Percentiles rank a stretch among this genome's conserved stretches.
Evolutionary conservation across 2,888 invertebrate genomes (phyloP).

Genomic region (Ophonus ardosiacus): DNA sequence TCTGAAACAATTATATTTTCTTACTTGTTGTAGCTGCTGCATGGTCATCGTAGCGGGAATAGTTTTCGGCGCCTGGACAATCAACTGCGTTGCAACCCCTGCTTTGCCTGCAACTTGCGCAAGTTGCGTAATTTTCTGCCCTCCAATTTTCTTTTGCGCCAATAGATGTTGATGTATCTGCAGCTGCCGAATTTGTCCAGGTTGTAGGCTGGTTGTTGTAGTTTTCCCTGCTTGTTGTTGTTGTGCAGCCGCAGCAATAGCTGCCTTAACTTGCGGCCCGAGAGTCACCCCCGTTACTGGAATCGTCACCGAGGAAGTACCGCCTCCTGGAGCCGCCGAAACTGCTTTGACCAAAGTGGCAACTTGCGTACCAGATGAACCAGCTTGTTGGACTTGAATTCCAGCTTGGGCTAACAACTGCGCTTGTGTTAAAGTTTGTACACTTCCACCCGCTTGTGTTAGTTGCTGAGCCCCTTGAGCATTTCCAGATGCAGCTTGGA

Average conservation of each 20-base stretch:
- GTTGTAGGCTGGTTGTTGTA: conserved; percentile 75
- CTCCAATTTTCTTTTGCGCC: conserved; percentile 78
- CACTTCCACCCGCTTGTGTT: conserved; percentile 69
- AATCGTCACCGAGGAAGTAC: conserved; percentile 75
- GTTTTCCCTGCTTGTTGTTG: conserved; percentile 68
- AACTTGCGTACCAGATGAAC: conserved; percentile 77
- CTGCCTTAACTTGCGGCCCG: conserved; percentile 73
- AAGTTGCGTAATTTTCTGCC: conserved; percentile 82
- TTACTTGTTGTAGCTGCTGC: conserved; percentile 83
- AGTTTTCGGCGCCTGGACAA: conserved; percentile 83
- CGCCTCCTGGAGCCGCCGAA: conserved; percentile 71
- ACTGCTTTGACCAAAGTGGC: conserved; percentile 83
- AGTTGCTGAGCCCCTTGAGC: conserved; percentile 71
- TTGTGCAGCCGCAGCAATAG: conserved; percentile 72
- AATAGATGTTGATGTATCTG: conserved; percentile 80
- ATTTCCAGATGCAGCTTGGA: conserved; percentile 69
- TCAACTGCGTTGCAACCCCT: conserved; percentile 82
- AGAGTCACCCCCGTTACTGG: conserved; percentile 77
- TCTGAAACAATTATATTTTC: background rate
- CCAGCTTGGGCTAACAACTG: conserved; percentile 73
- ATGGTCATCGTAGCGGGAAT: conserved; percentile 84
- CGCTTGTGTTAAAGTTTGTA: conserved; percentile 72
- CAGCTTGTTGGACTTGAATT: conserved; percentile 75
- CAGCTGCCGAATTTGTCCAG: conserved; percentile 82
- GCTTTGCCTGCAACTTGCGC: conserved; percentile 76